Percentiles rank a stretch among this genome's conserved stretches.
phyloP scores from a whole-genome alignment of 2,113 vertebrate species.

The Bungarus multicinctus region DNA sequence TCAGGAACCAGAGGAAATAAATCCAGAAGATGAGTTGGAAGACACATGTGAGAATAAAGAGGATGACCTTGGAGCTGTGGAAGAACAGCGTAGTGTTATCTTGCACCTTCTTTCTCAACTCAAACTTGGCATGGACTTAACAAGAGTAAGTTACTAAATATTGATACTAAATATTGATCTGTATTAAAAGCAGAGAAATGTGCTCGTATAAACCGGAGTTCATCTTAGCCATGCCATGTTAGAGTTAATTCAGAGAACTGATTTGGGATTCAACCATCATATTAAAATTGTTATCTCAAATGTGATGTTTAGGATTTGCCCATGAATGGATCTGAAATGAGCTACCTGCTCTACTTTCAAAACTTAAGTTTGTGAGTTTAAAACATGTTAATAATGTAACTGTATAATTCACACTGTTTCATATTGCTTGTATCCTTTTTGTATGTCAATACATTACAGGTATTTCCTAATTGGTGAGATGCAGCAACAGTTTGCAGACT shows the following conservation, averaged over 20 bases:
- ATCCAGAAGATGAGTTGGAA: constrained; percentile 86
- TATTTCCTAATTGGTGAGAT: neutral
- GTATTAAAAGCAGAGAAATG: neutral
- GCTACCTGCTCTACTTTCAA: neutral
- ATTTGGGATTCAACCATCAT: neutral
- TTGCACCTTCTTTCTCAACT: constrained; percentile 97
- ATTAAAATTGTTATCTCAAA: neutral
- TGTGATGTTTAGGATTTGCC: neutral
- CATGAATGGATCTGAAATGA: neutral
- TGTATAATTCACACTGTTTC: neutral
- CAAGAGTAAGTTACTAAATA: constrained; percentile 79
- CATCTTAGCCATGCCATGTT: neutral
- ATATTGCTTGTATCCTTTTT: neutral
- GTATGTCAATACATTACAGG: neutral
- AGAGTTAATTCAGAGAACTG: neutral
- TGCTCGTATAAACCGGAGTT: neutral
- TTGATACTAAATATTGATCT: neutral
- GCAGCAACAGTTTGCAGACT: neutral
- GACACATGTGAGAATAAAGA: constrained; percentile 83
- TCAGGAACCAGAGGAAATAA: constrained; percentile 90
- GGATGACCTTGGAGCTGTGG: constrained; percentile 89
- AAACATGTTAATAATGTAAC: neutral
- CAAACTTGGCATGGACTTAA: constrained; percentile 98
- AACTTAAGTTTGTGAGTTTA: neutral
- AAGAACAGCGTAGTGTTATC: constrained; percentile 96